A percentile compares a stretch with the other conserved stretches of the same genome.
These are phyloP conservation scores for Charaxes varanes DNA, from an alignment of 1,140 invertebrate species.

Conservation along the genomic window DNA sequence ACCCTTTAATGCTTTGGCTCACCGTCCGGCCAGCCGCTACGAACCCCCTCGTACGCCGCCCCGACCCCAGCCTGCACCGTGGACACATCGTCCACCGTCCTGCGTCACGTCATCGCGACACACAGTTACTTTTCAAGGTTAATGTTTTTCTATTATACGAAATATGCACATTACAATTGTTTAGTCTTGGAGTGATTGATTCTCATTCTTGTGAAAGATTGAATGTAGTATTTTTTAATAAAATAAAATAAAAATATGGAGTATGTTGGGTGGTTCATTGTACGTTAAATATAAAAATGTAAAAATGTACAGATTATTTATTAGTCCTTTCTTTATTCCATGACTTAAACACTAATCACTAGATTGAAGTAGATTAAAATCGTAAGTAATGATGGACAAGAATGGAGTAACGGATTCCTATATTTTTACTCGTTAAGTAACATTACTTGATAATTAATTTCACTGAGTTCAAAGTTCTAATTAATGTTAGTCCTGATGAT, in stretches of 20 bases:
- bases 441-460: no score
- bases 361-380: no score
- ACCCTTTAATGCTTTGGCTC: constrained; percentile 82
- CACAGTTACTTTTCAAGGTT: constrained; percentile 87
- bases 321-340: no score
- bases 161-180: constrained; percentile 27
- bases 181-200: constrained; percentile 53
- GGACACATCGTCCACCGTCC: constrained; percentile 64
- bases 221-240: constrained; percentile 10
- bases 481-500: no score
- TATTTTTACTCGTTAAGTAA: no score
- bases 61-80: constrained; percentile 64
- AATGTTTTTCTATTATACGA: constrained; percentile 42
- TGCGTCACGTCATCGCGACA: constrained; percentile 75
- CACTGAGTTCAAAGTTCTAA: no score
- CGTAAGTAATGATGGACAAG: no score
- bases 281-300: no score
- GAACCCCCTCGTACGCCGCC: constrained; percentile 77
- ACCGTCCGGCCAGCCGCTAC: constrained; percentile 85
- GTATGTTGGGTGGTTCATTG: no score
- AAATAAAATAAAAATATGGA: background rate
- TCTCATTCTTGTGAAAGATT: constrained; percentile 11
- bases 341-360: no score
- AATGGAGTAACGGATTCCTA: no score
- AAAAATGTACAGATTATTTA: no score